Percentiles rank a stretch among this genome's conserved stretches.
Evolutionary conservation across 1,140 invertebrate species (phyloP).

Genomic region (Aradophagus sp.): DNA sequence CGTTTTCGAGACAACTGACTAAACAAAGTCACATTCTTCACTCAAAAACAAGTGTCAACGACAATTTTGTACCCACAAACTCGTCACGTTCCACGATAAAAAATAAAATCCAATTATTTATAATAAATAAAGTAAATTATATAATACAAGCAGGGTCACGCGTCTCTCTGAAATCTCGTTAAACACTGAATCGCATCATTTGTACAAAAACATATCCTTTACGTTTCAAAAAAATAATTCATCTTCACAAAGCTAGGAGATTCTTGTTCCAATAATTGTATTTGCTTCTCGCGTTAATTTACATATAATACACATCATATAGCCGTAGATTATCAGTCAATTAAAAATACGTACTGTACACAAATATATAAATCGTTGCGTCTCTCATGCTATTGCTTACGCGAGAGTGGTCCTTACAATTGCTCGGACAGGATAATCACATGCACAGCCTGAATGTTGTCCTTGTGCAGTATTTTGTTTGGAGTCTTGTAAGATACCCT

Average conservation of each 20-base stretch:
- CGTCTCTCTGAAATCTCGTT: too few species aligned
- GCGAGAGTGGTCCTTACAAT: conserved; percentile 64
- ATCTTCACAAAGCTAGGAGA: conserved; percentile 41
- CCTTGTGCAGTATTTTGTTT: conserved; percentile 67
- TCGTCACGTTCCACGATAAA: too few species aligned
- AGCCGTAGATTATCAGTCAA: conserved; percentile 38
- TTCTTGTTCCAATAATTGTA: conserved; percentile 30
- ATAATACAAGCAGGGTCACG: too few species aligned
- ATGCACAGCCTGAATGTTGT: conserved; percentile 71
- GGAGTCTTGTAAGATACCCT: conserved; percentile 62
- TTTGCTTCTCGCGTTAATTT: conserved; percentile 41
- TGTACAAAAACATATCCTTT: too few species aligned
- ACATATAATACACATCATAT: conserved; percentile 61
- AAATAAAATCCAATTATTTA: too few species aligned
- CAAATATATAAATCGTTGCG: conserved; percentile 52
- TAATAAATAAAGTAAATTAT: too few species aligned
- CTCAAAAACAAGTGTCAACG: too few species aligned
- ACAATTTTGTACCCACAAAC: too few species aligned
- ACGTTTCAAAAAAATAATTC: too few species aligned
- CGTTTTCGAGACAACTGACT: too few species aligned
- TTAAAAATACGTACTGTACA: conserved; percentile 56
- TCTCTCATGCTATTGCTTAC: conserved; percentile 47
- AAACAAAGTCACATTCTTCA: too few species aligned
- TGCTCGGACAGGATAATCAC: conserved; percentile 74
- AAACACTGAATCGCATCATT: too few species aligned